Conservation (phyloP, 2,888 invertebrate genomes). For the Nudaria mundana region DNA sequence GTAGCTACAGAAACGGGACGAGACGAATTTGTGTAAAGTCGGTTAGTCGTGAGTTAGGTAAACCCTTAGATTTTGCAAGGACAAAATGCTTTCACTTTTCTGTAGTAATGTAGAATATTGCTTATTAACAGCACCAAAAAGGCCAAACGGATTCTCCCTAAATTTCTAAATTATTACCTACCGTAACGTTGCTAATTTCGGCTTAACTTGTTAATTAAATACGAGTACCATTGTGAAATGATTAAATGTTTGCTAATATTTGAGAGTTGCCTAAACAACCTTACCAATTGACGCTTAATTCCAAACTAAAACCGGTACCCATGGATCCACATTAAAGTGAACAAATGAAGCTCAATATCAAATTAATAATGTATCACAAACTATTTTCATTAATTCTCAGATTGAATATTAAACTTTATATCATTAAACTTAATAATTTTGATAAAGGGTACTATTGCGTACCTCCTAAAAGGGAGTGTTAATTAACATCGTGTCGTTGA, state of each 20-base stretch:
- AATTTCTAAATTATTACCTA: too few relatives aligned
- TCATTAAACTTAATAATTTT: slow-evolving; percentile 12
- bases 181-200: too few relatives aligned
- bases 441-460: slow-evolving; percentile 2
- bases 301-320: background rate
- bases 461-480: slow-evolving; percentile 13
- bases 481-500: slow-evolving; percentile 19
- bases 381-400: slow-evolving; percentile 12
- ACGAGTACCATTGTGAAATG: too few relatives aligned
- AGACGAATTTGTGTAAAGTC: slow-evolving; percentile 5
- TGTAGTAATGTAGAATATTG: too few relatives aligned
- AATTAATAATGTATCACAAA: slow-evolving; percentile 4
- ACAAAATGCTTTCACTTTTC: background rate
- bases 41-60: background rate
- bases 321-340: slow-evolving; percentile 1
- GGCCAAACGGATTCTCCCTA: too few relatives aligned
- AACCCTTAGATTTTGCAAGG: slow-evolving; percentile 3
- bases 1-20: slow-evolving; percentile 2
- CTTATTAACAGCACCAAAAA: too few relatives aligned
- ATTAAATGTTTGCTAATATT: too few relatives aligned
- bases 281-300: too few relatives aligned
- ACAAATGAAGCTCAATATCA: slow-evolving; percentile 5
- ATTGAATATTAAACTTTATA: slow-evolving; percentile 12
- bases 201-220: too few relatives aligned
- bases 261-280: too few relatives aligned